Evolutionary conservation across 2,797 vertebrate species (phyloP).

Genomic region (Nyctibius grandis): DNA sequence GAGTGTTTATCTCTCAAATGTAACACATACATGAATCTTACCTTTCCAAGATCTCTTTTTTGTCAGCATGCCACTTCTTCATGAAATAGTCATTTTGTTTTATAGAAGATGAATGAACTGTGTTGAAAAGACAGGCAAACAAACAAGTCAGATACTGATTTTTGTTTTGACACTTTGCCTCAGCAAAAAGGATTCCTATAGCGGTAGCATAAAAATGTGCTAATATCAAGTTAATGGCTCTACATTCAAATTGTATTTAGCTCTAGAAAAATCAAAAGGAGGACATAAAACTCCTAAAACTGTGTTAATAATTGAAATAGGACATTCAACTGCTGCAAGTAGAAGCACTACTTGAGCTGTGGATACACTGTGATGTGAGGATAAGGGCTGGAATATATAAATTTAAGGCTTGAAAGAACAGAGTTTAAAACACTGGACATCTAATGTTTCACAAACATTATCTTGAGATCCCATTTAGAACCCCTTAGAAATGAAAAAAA

Average conservation of each 20-base stretch:
- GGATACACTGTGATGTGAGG: background rate
- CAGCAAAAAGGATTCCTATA: background rate
- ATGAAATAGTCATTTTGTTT: background rate
- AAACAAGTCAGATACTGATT: background rate
- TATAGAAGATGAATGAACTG: background rate
- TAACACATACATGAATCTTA: background rate
- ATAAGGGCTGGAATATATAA: background rate
- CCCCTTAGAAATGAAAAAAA: background rate
- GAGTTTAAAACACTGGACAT: background rate
- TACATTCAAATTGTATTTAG: conserved; percentile 51
- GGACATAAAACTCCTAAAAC: conserved; percentile 52
- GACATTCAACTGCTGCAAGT: conserved; percentile 54
- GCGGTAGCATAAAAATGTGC: background rate
- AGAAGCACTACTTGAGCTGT: conserved; percentile 48
- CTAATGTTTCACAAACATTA: background rate
- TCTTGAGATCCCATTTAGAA: background rate
- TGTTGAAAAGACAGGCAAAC: background rate
- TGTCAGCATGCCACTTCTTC: background rate
- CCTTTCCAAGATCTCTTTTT: background rate
- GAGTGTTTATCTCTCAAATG: background rate
- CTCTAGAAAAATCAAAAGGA: conserved; percentile 38
- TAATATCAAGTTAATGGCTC: background rate
- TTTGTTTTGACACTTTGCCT: background rate
- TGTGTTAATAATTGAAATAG: conserved; percentile 61
- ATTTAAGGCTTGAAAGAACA: background rate